Conservation (phyloP, 2,113 vertebrate genomes). For the crab-eating macaque (Macaca fascicularis) region T2T-MFA8v1.1 NC_088376.1:93519501-93520000, state of each 20-base stretch:
- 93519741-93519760: constrained; percentile 9
- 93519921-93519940: background rate
- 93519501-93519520: constrained; percentile 49
- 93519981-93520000: constrained; percentile 61
- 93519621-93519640: background rate
- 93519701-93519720: background rate
- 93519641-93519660: background rate
- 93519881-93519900: background rate
- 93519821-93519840: background rate
- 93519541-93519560: constrained; percentile 29
- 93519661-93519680: background rate
- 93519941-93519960: background rate
- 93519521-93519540: constrained; percentile 65
- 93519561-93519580: constrained; percentile 57
- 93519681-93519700: constrained; percentile 14
- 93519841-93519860: background rate
- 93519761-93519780: background rate
- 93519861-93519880: background rate
- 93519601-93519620: background rate
- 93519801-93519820: background rate
- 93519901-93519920: constrained; percentile 10
- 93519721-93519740: constrained; percentile 21
- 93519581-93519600: constrained; percentile 15
- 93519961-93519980: background rate
- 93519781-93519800: constrained; percentile 10